Evolutionary conservation across 2,797 vertebrate genomes (phyloP).

Genomic region (Danio kyathit): DNA sequence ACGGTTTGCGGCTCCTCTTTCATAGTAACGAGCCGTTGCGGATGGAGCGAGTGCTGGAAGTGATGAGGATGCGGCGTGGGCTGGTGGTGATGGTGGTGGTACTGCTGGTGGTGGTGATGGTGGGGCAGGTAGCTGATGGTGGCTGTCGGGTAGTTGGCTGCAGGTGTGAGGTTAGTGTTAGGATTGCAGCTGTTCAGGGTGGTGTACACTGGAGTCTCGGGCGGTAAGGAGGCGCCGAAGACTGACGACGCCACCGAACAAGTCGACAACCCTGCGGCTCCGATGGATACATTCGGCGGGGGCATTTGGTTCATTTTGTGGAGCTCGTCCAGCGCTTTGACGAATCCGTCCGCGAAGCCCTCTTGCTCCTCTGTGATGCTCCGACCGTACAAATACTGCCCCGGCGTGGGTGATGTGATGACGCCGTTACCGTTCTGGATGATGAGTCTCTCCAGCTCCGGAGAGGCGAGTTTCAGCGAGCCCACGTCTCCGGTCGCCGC

Average conservation of each 20-base stretch:
- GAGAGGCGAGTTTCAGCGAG: conserved; percentile 89
- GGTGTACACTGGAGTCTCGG: conserved; percentile 89
- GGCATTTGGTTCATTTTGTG: conserved; percentile 96
- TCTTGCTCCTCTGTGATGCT: conserved; percentile 92
- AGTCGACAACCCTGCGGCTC: conserved; percentile 72
- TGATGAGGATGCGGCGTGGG: conserved; percentile 77
- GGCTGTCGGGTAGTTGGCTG: conserved; percentile 83
- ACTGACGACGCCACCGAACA: conserved; percentile 76
- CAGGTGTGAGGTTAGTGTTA: conserved; percentile 78
- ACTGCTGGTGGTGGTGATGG: conserved; percentile 76
- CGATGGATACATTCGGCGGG: conserved; percentile 91
- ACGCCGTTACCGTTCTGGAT: conserved; percentile 93
- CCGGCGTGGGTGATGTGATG: conserved; percentile 85
- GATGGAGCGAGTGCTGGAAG: conserved; percentile 79
- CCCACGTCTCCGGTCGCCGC: conserved; percentile 74
- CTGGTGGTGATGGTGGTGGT: conserved; percentile 71
- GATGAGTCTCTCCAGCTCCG: conserved; percentile 91
- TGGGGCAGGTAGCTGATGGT: conserved; percentile 94
- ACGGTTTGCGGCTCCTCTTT: conserved; percentile 95
- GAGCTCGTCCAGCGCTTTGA: conserved; percentile 93
- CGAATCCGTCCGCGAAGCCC: conserved; percentile 90
- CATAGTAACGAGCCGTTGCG: conserved; percentile 75
- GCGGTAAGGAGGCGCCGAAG: conserved; percentile 78
- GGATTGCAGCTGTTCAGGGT: conserved; percentile 86
- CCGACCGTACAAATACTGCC: conserved; percentile 85